Conservation (phyloP, 2,888 invertebrate genomes). For the Leptopterna dolabrata region DNA sequence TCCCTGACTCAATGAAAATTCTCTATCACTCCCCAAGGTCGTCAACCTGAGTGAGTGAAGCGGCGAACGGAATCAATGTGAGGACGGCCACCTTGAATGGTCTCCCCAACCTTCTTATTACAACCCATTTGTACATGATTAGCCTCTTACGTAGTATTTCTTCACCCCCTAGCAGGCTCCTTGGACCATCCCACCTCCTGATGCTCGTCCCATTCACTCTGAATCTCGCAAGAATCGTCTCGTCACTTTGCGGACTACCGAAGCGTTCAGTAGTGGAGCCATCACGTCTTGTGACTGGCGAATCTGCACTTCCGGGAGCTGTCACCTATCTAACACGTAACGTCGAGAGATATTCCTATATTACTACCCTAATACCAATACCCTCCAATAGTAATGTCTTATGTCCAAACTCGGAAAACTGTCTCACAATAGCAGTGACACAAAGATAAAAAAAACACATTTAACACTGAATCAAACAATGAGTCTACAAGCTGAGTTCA, state of each 20-base stretch:
- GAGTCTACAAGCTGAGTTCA: no score
- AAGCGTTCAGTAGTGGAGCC: no score
- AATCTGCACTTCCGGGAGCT: no score
- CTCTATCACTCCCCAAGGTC: constrained; percentile 45
- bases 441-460: no score
- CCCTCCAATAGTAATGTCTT: no score
- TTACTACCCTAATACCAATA: no score
- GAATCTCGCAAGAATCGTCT: not conserved
- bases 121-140: constrained; percentile 55
- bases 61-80: constrained; percentile 50
- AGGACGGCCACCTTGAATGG: constrained; percentile 38
- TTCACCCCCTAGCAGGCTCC: not conserved
- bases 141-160: constrained; percentile 25
- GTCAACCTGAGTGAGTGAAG: constrained; percentile 36
- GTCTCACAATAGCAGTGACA: no score
- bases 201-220: not conserved
- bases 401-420: no score
- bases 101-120: constrained; percentile 35
- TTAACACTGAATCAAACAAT: no score
- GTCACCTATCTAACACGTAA: no score
- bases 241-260: not conserved
- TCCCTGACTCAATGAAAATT: constrained; percentile 48
- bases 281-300: no score
- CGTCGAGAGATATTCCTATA: no score
- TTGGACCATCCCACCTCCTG: not conserved